Evolutionary conservation across 2,888 invertebrate species (phyloP).

Genomic region (Temnothorax rugatulus): DNA sequence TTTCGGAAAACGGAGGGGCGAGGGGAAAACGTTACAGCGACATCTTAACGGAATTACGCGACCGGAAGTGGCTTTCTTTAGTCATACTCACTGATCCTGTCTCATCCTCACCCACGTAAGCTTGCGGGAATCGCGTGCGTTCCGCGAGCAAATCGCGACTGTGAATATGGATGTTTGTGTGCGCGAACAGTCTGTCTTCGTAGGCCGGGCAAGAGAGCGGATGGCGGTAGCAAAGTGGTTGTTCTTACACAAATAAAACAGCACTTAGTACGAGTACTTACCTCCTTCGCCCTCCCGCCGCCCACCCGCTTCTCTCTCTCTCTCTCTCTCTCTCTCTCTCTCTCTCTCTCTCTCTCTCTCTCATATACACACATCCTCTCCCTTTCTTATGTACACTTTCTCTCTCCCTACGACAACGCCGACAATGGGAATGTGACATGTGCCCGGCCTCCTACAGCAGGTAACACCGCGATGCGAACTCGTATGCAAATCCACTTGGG

Average conservation of each 20-base stretch:
- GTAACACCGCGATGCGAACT: conserved; percentile 80
- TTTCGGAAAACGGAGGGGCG: conserved; percentile 45
- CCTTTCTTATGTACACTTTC: conserved; percentile 53
- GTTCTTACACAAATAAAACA: conserved; percentile 86
- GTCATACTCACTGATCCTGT: conserved; percentile 63
- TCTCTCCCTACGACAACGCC: conserved; percentile 81
- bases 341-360: conserved; percentile 25
- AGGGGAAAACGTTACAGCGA: conserved; percentile 9
- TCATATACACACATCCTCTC: conserved; percentile 60
- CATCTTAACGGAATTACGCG: conserved; percentile 64
- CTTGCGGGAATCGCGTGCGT: conserved; percentile 64
- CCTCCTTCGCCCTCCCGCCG: conserved; percentile 49
- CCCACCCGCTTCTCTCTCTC: conserved; percentile 4
- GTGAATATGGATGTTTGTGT: conserved; percentile 65
- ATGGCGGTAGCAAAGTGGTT: conserved; percentile 81
- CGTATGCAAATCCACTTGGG: conserved; percentile 83
- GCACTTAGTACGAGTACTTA: conserved; percentile 84
- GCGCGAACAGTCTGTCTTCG: conserved; percentile 64
- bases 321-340: conserved; percentile 46
- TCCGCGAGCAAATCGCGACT: conserved; percentile 67
- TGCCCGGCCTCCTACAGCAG: conserved; percentile 78
- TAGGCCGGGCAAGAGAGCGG: conserved; percentile 60
- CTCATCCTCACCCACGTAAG: conserved; percentile 43
- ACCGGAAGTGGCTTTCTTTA: conserved; percentile 72
- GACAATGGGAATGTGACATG: conserved; percentile 86